Percentiles rank a stretch among this genome's conserved stretches.
Conservation (phyloP, 2,113 vertebrate genomes). For the Engystomops pustulosus region DNA sequence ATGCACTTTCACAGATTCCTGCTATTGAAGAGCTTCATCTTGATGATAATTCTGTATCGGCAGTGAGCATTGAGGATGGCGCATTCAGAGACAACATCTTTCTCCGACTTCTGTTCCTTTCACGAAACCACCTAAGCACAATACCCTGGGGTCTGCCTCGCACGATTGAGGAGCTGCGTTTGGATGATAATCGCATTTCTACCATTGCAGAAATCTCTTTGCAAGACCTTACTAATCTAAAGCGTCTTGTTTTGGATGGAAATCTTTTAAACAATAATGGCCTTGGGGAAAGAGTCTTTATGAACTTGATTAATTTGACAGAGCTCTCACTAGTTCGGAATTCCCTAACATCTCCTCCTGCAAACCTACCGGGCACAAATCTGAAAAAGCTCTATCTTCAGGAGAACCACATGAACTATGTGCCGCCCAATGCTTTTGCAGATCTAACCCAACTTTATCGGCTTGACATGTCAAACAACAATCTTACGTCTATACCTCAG, state of each 20-base stretch:
- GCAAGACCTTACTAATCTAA: slow-evolving; percentile 96
- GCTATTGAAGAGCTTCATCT: slow-evolving; percentile 97
- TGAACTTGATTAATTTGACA: slow-evolving; percentile 92
- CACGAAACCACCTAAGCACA: slow-evolving; percentile 96
- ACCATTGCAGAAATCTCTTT: slow-evolving; percentile 93
- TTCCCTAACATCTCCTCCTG: slow-evolving; percentile 90
- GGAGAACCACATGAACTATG: slow-evolving; percentile 96
- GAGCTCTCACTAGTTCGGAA: slow-evolving; percentile 95
- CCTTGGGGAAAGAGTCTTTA: slow-evolving; percentile 92
- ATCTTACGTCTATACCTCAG: slow-evolving; percentile 93
- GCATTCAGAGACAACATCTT: slow-evolving; percentile 94
- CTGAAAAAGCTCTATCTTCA: slow-evolving; percentile 95
- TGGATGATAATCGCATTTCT: slow-evolving; percentile 98
- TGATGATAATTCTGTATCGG: slow-evolving; percentile 97
- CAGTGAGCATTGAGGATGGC: slow-evolving; percentile 97
- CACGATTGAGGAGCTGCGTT: slow-evolving; percentile 95
- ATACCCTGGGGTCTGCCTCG: slow-evolving; percentile 93
- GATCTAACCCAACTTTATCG: slow-evolving; percentile 93
- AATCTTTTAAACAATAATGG: slow-evolving; percentile 96
- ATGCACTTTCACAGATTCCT: slow-evolving; percentile 93
- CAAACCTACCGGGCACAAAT: slow-evolving; percentile 90
- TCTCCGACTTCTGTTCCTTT: slow-evolving; percentile 95
- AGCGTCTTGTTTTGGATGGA: slow-evolving; percentile 94
- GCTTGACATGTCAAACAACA: slow-evolving; percentile 96
- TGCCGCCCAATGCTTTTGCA: slow-evolving; percentile 92